Base-by-base conservation (phyloP, 2,888 invertebrate species). In the Scaptomyza reducta region DNA sequence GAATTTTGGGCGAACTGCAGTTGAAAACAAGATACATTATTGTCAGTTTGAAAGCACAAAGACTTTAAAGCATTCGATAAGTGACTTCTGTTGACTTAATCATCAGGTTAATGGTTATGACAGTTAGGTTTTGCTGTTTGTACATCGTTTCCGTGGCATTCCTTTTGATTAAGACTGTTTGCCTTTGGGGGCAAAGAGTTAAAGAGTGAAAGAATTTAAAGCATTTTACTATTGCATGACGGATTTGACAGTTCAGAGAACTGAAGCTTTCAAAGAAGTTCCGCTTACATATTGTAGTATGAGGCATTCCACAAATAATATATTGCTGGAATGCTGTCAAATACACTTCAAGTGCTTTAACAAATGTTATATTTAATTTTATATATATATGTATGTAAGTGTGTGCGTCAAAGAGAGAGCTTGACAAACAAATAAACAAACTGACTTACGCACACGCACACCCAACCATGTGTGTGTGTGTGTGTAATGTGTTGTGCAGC, bases 311-410 rank as follows among this genome's bases (percentile, higher is more conserved):
- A 27, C 7, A 82, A 87, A 73, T 88, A 74, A 79, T 77, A 71
- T 88, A 70, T 66, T 72, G 56, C 38, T 18, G 42, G 49, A 68
- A 51, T 46, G 62, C 69, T 79, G 77, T 65, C 71, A 79, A 79
- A 80, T 59, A 70, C 60, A 62, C 66, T 71, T 83, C 53, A 77
- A 83, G 72, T 58, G 65, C 70, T 73, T 60, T 58, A 72, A 72
- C 81, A 78, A 67, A 70, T 70, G 69, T 69, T 55, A 56, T 70
- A 88, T 86, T 86, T 86, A 80, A 84, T 86, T 86, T 77, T 82
- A 83, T 73, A 85, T 72, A 74, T 59, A 63, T 71, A 85, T 74
- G 7, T 27, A 27, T 9, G 72, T 4, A 25, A 25, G 25, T 4
- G 25, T 4, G 72, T 64, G 66, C 74, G 49, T 50, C 42, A 64